Base-by-base conservation (phyloP, 2,888 invertebrate genomes). In the Epirrhoe alternata region DNA sequence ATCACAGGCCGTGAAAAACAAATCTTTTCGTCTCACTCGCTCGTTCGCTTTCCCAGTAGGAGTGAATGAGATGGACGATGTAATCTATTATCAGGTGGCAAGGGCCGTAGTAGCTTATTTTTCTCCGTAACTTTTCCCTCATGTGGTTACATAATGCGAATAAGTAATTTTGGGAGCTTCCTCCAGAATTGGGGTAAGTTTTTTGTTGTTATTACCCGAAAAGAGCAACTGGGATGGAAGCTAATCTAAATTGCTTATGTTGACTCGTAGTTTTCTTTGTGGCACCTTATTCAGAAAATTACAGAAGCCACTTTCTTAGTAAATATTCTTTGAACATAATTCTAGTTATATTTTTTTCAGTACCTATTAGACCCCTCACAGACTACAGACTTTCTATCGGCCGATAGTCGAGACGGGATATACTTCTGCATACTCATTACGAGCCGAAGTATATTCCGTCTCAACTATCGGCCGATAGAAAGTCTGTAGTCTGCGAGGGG, bases 1-100 rank as follows among this genome's bases (percentile, higher is more conserved):
- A 74, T 76, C 63, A 61, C 59, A 50, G 45, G 61, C 61, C 17
- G 64, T 65, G 77, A 76, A 80, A 83, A 82, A 84, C 79, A 81
- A 77, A 68, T 24, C 62, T 62, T 14, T 61, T 61, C 60, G 52
- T 72, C 64, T 42, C 62, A 16, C 65, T 70, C 65, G 12, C 67
- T 14, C 71, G 1, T 14, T 17, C 3, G 6, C 30, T 60, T 17
- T 52, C 49, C 30, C 24, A 50, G 4, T 45, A 35, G 52, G 72
- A 63, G 55, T 52, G 68, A 72, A 30, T 42, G 67, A 50, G 52
- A 70, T 12, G 33, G 49, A 7, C 45, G 55, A 52, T 60, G 66
- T 68, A 64, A 74, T 74, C 69, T 69, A 72, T 74, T 70, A 71
- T 56, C 64, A 68, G 65, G 54, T 69, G 59, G 61, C 50, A 61